Evolutionary conservation across 2,888 invertebrate genomes (phyloP).

Genomic region (Lasioglossum oenotherae): DNA sequence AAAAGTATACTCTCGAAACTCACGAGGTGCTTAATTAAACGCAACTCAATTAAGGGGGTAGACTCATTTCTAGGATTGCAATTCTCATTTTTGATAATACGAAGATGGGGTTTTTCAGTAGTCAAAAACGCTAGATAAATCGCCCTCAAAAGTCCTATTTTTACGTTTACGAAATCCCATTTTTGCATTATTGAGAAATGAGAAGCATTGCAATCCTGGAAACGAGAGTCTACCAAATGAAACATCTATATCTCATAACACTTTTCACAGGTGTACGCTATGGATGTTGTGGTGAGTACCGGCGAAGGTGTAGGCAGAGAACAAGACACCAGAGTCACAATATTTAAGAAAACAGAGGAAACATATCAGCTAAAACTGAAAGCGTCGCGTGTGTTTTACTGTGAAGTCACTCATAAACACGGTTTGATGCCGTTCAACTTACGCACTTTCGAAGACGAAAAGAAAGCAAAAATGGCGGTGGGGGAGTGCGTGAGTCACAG

Average conservation of each 20-base stretch:
- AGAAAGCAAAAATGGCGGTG: conserved; percentile 98
- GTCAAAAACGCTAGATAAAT: too few relatives aligned
- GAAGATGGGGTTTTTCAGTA: too few relatives aligned
- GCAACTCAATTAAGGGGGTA: neutral
- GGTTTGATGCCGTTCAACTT: conserved; percentile 99
- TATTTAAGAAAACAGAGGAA: conserved; percentile 99
- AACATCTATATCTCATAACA: neutral
- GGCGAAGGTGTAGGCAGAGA: conserved; percentile 98
- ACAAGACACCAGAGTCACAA: conserved; percentile 97
- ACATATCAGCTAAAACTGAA: conserved; percentile 98
- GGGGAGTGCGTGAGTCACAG: conserved; percentile 99
- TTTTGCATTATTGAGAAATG: too few relatives aligned
- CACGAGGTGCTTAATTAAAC: conserved; percentile 89
- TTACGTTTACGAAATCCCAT: too few relatives aligned
- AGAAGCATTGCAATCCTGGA: too few relatives aligned
- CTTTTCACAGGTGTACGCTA: conserved; percentile 90
- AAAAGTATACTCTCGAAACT: conserved; percentile 97
- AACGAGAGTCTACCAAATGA: neutral
- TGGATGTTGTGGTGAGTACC: conserved; percentile 98
- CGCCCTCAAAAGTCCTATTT: too few relatives aligned
- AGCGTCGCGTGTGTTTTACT: conserved; percentile 96
- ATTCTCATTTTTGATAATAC: too few relatives aligned
- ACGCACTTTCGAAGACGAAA: conserved; percentile 97
- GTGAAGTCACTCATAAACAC: conserved; percentile 95
- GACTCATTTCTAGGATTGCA: too few relatives aligned